phyloP scores from a whole-genome alignment of 1,140 invertebrate species.

The Coelopa frigida region DNA sequence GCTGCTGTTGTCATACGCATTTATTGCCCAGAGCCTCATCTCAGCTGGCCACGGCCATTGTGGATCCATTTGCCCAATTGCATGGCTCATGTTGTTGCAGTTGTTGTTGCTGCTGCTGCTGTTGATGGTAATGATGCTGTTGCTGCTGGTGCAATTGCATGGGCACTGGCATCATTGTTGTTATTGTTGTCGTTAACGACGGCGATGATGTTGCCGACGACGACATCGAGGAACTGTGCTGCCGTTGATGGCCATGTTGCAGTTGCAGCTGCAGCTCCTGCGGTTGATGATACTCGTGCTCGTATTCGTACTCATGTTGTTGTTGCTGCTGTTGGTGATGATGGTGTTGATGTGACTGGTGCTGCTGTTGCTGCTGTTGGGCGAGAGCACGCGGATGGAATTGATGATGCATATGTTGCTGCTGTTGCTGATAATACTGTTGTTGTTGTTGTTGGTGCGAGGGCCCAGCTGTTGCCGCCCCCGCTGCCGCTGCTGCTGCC shows the following conservation, averaged over 20 bases:
- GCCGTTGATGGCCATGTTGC: constrained; percentile 15
- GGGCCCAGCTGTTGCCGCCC: constrained; percentile 11
- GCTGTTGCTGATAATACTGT: constrained; percentile 12
- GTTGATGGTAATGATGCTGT: constrained; percentile 5
- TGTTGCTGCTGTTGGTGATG: constrained; percentile 12
- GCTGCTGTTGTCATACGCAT: constrained; percentile 6
- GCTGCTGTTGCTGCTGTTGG: constrained; percentile 18
- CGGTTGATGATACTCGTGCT: constrained; percentile 40
- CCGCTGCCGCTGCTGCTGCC: constrained; percentile 12
- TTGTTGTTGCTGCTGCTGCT: constrained; percentile 1
- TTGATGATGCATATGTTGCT: constrained; percentile 15
- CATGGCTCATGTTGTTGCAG: constrained; percentile 9
- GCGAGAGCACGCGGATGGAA: constrained; percentile 12
- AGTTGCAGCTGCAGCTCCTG: constrained; percentile 27
- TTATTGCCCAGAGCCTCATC: constrained; percentile 15
- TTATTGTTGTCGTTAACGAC: constrained; percentile 9
- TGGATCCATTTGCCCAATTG: constrained; percentile 34
- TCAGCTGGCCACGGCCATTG: constrained; percentile 42
- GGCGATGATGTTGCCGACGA: constrained; percentile 15
- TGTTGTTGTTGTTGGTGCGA: constrained; percentile 16
- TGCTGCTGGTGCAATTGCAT: constrained; percentile 8
- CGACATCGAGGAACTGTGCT: constrained; percentile 27
- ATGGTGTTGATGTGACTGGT: constrained; percentile 9
- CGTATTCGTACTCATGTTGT: constrained; percentile 29
- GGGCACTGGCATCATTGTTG: neutral